Percentiles rank a stretch among this genome's conserved stretches.
These are phyloP conservation scores for Podarcis cretensis DNA, from an alignment of 2,113 vertebrate species.

Conservation along the genomic window DNA sequence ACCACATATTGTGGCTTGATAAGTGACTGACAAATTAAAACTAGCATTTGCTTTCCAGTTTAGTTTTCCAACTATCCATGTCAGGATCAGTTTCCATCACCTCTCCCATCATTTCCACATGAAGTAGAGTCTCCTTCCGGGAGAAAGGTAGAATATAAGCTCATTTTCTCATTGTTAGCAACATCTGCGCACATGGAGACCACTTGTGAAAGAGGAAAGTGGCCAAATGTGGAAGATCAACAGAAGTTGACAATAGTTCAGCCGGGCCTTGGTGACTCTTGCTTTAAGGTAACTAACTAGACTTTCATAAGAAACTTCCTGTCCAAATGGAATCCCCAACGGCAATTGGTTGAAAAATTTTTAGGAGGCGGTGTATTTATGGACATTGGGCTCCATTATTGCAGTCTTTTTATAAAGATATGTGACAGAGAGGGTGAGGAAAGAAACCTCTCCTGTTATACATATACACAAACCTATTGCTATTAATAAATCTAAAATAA, in stretches of 20 bases:
- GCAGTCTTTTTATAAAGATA: neutral
- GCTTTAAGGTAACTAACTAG: neutral
- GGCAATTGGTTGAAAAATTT: neutral
- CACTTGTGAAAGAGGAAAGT: neutral
- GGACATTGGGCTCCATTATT: neutral
- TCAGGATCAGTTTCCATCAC: neutral
- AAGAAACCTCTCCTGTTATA: neutral
- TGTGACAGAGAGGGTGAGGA: fast-evolving
- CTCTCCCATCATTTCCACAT: neutral
- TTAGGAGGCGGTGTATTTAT: neutral
- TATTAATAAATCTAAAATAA: no score
- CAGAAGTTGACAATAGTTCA: neutral
- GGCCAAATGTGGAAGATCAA: neutral
- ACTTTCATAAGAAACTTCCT: neutral
- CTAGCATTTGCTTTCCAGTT: neutral
- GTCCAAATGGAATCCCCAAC: neutral
- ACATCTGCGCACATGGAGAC: neutral
- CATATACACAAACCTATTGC: neutral
- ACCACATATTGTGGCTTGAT: neutral
- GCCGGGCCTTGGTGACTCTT: neutral
- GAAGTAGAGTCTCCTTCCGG: neutral
- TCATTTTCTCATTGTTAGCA: neutral
- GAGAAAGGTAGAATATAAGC: neutral
- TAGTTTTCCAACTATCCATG: neutral
- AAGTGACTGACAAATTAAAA: neutral